These are phyloP conservation scores for Rhagonycha lutea DNA, from an alignment of 2,888 invertebrate genomes.

Conservation along the genomic window DNA sequence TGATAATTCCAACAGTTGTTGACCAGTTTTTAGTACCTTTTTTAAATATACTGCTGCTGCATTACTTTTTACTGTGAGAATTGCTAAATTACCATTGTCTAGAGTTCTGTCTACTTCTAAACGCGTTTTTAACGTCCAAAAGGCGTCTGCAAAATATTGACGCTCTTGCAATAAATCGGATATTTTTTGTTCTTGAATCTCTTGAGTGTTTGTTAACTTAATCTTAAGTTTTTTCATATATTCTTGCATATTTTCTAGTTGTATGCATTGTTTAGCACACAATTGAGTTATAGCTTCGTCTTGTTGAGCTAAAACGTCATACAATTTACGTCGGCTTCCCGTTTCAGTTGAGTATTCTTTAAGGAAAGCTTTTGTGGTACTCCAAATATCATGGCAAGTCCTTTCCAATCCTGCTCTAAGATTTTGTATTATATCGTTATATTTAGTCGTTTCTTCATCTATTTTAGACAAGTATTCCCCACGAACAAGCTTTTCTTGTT, in stretches of 20 bases:
- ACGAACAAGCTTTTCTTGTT: slow-evolving; percentile 43
- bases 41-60: slow-evolving; percentile 61
- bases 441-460: slow-evolving; percentile 46
- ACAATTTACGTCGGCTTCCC: slow-evolving; percentile 36
- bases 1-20: slow-evolving; percentile 64
- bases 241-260: slow-evolving; percentile 37
- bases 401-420: slow-evolving; percentile 41
- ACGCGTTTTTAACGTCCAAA: slow-evolving; percentile 56
- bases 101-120: slow-evolving; percentile 57
- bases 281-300: slow-evolving; percentile 40
- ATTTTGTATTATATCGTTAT: slow-evolving; percentile 38
- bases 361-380: slow-evolving; percentile 40
- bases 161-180: slow-evolving; percentile 47
- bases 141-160: slow-evolving; percentile 47
- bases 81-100: slow-evolving; percentile 61
- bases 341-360: slow-evolving; percentile 21
- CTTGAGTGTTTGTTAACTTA: slow-evolving; percentile 32
- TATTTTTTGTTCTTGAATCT: slow-evolving; percentile 29
- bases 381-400: slow-evolving; percentile 40
- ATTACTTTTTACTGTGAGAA: slow-evolving; percentile 66
- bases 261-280: slow-evolving; percentile 38
- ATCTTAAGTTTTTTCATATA: slow-evolving; percentile 41
- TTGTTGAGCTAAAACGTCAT: slow-evolving; percentile 39
- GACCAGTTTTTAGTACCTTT: slow-evolving; percentile 60
- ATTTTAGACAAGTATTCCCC: slow-evolving; percentile 48